Base-by-base conservation (phyloP, 1,140 invertebrate genomes). In the Carcinoscorpius rotundicauda region DNA sequence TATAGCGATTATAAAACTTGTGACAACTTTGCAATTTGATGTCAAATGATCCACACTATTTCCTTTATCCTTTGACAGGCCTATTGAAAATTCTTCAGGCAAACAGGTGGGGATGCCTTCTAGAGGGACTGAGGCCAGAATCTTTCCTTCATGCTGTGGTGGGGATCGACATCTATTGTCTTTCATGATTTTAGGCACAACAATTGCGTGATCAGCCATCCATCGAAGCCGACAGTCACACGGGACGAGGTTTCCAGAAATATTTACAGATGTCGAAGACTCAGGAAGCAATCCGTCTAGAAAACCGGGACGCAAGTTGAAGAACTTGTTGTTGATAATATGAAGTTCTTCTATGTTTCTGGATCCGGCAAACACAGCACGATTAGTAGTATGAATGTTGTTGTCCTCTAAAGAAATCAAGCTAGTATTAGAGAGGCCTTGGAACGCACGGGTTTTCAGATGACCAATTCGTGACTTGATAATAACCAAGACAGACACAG, bases 331-430 rank as follows among this genome's bases (percentile, higher is more conserved):
- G 72, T 88, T 86, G 65, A 81, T 85, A 55, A 91, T 73, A 55
- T 88, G 79, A 51, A 91, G 84, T 51, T 85, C 75, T 71, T 85
- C 84, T 51, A 91, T 82, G 75, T 88, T 89, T 51, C 87, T 86
- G 0, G 87, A 88, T 6, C 88, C 88, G 0, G 88, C 88, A 66
- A 91, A 91, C 4, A 66, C 66, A 49, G 56, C 61, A 6, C 60
- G 55, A n/a, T 61, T 49, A 9, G 68, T 50, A 6, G 48, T 60
- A 6, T 68, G 61, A 4, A 69, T 55, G n/a, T 10, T 68, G 64
- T 58, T 61, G 9, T 64, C 58, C 29, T 69, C 68, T 11, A 69
- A n/a, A 4, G 56, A 48, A 8, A 69, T 59, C 5, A 61, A 64
- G 49, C 68, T 62, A 51, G 64, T 66, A 9, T 60, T 49, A 11